Base-by-base conservation (phyloP, 2,888 invertebrate species). In the Unio delphinus region DNA sequence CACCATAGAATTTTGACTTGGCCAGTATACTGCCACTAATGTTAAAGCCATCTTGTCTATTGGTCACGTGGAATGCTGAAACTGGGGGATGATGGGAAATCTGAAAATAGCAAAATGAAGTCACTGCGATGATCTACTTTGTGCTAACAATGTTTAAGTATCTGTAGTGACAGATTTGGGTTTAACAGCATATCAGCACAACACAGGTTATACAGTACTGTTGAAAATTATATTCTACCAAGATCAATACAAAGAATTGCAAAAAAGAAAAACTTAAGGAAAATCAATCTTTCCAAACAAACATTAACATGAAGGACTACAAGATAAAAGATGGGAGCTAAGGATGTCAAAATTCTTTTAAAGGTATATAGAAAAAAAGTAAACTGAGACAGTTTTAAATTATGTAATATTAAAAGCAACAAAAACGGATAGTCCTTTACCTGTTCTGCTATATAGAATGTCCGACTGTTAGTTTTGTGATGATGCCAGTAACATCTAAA, bases 31-130 rank as follows among this genome's bases (percentile, higher is more conserved):
- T 96, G 70, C 96, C 96, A 83, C 95, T 94, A 83, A 98, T 95
- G 77, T 95, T 94, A 90, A 94, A 98, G 0, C 98, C 98, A 86
- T 96, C 97, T 90, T 96, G 95, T 62, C 97, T 93, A 89, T 98
- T 98, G 11, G 96, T 95, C 45, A 97, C 95, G 90, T 96, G 96
- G 90, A 97, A 96, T 1, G 96, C 96, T 4, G 97, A 96, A 60
- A 97, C 93, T 0, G 97, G 97, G 7, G 97, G 97, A 91, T 98
- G 97, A 90, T 98, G 97, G 0, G 97, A 97, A 0, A 95, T 93
- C 94, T 94, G 88, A 11, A 86, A 87, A 28, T 70, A 64, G 80
- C 57, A 56, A 20, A 64, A 45, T 45, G 45, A 45, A 11, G 11
- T 45, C 11, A 45, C 11, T 15, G 45, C 15, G 45, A 62, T 28